A percentile compares a stretch with the other conserved stretches of the same genome.
phyloP scores from a whole-genome alignment of 2,888 invertebrate genomes.

The Cosmopolites sordidus region DNA sequence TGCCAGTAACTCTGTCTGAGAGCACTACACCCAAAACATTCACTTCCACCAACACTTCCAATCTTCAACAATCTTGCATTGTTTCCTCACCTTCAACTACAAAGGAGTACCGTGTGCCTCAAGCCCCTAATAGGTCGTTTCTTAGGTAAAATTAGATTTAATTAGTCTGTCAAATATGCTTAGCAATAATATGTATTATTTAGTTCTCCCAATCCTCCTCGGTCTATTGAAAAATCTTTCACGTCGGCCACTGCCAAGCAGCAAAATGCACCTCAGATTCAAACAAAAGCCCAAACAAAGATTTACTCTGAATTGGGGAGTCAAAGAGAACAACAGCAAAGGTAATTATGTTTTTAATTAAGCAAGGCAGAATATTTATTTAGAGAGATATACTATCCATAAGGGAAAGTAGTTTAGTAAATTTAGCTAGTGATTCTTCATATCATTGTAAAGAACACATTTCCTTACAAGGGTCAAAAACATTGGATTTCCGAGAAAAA shows the following conservation, averaged over 20 bases:
- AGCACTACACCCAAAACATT: slow-evolving; percentile 41
- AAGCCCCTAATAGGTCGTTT: slow-evolving; percentile 51
- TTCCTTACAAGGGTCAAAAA: too few relatives aligned
- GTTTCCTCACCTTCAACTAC: slow-evolving; percentile 63
- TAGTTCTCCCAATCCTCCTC: slow-evolving; percentile 22
- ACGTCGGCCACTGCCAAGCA: slow-evolving; percentile 49
- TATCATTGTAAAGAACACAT: too few relatives aligned
- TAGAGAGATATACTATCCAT: too few relatives aligned
- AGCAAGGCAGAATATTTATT: too few relatives aligned
- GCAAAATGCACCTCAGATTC: slow-evolving; percentile 49
- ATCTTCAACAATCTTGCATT: slow-evolving; percentile 68
- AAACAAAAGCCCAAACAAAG: slow-evolving; percentile 75
- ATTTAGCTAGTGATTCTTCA: too few relatives aligned
- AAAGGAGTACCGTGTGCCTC: slow-evolving; percentile 62
- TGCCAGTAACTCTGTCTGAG: slow-evolving; percentile 56
- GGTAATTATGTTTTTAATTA: slow-evolving; percentile 20
- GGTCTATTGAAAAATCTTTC: slow-evolving; percentile 40
- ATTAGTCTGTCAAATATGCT: background rate
- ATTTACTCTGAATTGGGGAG: slow-evolving; percentile 64
- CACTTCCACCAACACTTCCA: slow-evolving; percentile 48
- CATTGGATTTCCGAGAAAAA: too few relatives aligned
- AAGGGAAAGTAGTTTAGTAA: too few relatives aligned
- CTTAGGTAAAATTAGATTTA: too few relatives aligned
- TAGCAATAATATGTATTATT: background rate
- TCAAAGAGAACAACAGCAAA: slow-evolving; percentile 26